Evolutionary conservation across 2,797 vertebrate genomes (phyloP).

Genomic region (Ceryle rudis): DNA sequence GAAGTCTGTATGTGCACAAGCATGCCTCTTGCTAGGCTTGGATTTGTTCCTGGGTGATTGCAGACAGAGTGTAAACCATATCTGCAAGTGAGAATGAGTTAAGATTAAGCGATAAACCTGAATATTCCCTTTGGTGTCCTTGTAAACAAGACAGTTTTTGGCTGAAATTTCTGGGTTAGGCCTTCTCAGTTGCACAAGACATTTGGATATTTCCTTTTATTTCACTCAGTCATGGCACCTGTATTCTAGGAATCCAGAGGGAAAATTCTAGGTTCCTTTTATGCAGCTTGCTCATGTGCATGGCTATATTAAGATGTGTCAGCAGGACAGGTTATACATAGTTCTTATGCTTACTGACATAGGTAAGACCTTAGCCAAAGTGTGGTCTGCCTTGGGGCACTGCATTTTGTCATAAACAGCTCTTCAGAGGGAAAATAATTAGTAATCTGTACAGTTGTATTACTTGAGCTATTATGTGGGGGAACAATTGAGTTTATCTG

Average conservation of each 20-base stretch:
- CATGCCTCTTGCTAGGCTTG: not conserved
- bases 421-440: not conserved
- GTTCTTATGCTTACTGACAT: not conserved
- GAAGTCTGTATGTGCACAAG: not conserved
- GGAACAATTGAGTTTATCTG: not conserved
- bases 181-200: not conserved
- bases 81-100: not conserved
- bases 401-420: not conserved
- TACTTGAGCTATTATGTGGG: not conserved
- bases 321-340: not conserved
- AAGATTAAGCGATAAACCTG: not conserved
- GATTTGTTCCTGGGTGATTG: not conserved
- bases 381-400: not conserved
- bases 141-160: not conserved
- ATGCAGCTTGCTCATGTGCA: not conserved
- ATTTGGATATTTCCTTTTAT: not conserved
- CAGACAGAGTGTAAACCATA: not conserved
- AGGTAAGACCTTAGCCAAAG: not conserved
- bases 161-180: not conserved
- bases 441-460: not conserved
- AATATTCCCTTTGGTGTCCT: not conserved
- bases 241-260: not conserved
- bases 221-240: not conserved
- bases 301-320: not conserved
- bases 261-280: not conserved